Percentiles rank a stretch among this genome's conserved stretches.
Conservation (phyloP, 2,113 vertebrate species). For the Talpa occidentalis region DNA sequence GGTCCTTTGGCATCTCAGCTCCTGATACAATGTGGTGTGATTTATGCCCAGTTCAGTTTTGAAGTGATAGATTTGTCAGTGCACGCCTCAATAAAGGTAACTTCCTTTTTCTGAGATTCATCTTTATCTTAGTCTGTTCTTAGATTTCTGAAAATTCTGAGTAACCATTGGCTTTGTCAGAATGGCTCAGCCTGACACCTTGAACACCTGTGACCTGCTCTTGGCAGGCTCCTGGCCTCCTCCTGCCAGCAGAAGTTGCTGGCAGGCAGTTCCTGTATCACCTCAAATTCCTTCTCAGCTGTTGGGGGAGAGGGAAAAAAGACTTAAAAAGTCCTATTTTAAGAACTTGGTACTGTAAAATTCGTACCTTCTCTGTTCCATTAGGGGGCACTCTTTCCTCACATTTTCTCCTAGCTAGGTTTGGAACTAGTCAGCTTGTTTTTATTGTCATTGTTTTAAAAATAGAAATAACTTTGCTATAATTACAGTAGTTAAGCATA, state of each 20-base stretch:
- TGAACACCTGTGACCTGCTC: neutral
- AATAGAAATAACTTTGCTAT: neutral
- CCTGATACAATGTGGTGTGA: neutral
- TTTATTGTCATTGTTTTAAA: conserved; percentile 13
- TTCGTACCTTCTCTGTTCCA: conserved; percentile 14
- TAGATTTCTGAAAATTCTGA: conserved; percentile 54
- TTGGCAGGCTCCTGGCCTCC: neutral
- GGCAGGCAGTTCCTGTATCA: neutral
- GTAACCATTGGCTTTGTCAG: neutral
- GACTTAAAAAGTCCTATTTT: neutral
- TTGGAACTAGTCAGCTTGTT: conserved; percentile 1
- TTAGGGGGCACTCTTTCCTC: conserved; percentile 67
- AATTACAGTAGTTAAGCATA: neutral
- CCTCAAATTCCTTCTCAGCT: neutral
- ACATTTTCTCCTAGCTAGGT: conserved; percentile 5
- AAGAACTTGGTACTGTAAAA: conserved; percentile 5
- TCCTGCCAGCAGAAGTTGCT: neutral
- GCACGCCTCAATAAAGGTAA: neutral
- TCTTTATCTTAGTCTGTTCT: neutral
- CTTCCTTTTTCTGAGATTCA: neutral
- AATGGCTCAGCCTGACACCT: neutral
- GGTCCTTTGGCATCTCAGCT: neutral
- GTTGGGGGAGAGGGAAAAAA: neutral
- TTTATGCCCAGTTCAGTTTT: neutral
- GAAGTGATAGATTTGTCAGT: neutral